phyloP scores from a whole-genome alignment of 1,140 invertebrate genomes.

The Diprion similis region DNA sequence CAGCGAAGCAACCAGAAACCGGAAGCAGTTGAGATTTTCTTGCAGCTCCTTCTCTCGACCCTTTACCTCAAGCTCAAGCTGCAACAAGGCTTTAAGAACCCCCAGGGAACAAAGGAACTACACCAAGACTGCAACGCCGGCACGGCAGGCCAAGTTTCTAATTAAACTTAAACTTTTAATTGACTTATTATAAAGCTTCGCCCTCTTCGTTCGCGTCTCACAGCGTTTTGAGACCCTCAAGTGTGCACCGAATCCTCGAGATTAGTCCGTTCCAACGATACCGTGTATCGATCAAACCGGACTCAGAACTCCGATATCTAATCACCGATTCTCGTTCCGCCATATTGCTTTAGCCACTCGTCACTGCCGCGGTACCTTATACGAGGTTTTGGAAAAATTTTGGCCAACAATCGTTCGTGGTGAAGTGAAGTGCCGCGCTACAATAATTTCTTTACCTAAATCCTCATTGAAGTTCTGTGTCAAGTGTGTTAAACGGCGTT shows the following conservation, averaged over 20 bases:
- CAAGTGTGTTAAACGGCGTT: conserved; percentile 32
- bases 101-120: conserved; percentile 1
- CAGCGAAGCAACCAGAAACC: too few species aligned
- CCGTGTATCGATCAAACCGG: neutral
- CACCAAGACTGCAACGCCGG: neutral
- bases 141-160: conserved; percentile 50
- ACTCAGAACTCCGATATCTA: neutral
- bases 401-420: too few species aligned
- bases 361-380: too few species aligned
- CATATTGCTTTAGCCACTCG: too few species aligned
- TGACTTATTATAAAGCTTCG: conserved; percentile 53
- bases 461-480: neutral
- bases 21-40: neutral
- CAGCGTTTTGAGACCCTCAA: too few species aligned
- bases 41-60: too few species aligned
- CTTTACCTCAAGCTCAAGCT: neutral
- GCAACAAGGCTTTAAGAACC: conserved; percentile 3
- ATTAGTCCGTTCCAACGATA: neutral
- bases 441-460: too few species aligned
- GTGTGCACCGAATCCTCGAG: neutral
- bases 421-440: too few species aligned
- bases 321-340: neutral
- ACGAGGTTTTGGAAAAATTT: too few species aligned
- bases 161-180: conserved; percentile 64
- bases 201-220: conserved; percentile 36